Percentiles rank a stretch among this genome's conserved stretches.
Evolutionary conservation across 2,888 invertebrate genomes (phyloP).

Genomic region (Synergus japonicus): DNA sequence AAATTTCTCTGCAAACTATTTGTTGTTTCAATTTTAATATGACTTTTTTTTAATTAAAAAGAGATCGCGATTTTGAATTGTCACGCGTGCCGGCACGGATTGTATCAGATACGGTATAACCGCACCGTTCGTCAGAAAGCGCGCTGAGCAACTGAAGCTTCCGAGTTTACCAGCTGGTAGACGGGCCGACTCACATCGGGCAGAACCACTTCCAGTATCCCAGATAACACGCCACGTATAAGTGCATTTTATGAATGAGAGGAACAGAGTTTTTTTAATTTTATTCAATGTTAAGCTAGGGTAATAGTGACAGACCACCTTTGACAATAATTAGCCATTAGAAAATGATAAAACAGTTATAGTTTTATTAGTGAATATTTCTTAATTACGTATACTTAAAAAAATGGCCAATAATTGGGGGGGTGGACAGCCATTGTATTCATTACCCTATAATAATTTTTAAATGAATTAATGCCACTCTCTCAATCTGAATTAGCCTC

Average conservation of each 20-base stretch:
- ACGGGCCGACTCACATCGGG: constrained; percentile 23
- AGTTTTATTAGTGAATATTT: too few species aligned
- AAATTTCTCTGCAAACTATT: background rate
- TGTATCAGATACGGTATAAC: constrained; percentile 41
- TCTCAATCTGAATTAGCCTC: background rate
- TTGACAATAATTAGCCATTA: too few species aligned
- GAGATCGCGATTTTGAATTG: constrained; percentile 5
- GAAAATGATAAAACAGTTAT: too few species aligned
- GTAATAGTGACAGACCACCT: too few species aligned
- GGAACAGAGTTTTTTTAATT: background rate
- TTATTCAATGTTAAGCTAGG: too few species aligned
- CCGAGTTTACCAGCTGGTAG: constrained; percentile 39
- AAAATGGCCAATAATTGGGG: too few species aligned
- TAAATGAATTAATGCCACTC: too few species aligned
- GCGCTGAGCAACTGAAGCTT: constrained; percentile 56
- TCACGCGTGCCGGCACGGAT: constrained; percentile 38
- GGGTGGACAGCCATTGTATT: too few species aligned
- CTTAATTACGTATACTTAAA: too few species aligned
- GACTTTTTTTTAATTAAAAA: background rate
- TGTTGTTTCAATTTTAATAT: background rate
- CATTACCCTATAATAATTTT: too few species aligned
- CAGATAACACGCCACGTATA: background rate
- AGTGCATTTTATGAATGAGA: constrained; percentile 33
- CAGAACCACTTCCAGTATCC: constrained; percentile 31
- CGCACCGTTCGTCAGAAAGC: constrained; percentile 53